phyloP scores from a whole-genome alignment of 2,113 vertebrate genomes.

The Paraplagusia blochii region DNA sequence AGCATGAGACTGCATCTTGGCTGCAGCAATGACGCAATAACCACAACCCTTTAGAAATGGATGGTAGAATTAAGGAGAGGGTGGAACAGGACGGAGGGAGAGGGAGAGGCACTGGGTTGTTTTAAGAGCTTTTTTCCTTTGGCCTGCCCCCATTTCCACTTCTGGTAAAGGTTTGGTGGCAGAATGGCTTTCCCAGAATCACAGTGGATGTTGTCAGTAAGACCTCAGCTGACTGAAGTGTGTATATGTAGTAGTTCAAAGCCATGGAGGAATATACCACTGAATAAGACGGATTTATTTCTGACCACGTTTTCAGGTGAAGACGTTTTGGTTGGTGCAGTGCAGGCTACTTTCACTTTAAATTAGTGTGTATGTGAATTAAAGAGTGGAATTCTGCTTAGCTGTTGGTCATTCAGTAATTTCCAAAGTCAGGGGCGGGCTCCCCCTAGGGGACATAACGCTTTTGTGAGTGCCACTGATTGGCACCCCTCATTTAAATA shows the following conservation, averaged over 20 bases:
- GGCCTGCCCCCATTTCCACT: conserved; percentile 40
- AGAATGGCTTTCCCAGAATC: conserved; percentile 64
- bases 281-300: not conserved
- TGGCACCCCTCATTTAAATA: too few species aligned
- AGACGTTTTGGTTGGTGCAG: conserved; percentile 10
- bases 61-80: conserved; percentile 27
- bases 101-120: conserved; percentile 29
- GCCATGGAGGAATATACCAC: not conserved
- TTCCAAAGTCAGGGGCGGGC: not conserved
- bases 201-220: conserved; percentile 36
- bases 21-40: conserved; percentile 59
- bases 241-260: conserved; percentile 1
- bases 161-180: conserved; percentile 67
- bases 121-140: conserved; percentile 45
- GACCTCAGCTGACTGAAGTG: conserved; percentile 28
- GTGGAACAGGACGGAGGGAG: conserved; percentile 31
- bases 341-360: conserved; percentile 33
- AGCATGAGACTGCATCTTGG: conserved; percentile 26
- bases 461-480: too few species aligned
- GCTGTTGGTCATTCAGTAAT: conserved; percentile 36
- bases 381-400: conserved; percentile 23
- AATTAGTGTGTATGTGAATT: conserved; percentile 45
- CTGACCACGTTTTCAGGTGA: conserved; percentile 3
- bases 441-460: too few species aligned
- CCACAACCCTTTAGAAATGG: conserved; percentile 50